Evolutionary conservation across 1,140 invertebrate species (phyloP), one percentile per base, ranked within the genome.

Genomic region (Araneus ventricosus): DNA sequence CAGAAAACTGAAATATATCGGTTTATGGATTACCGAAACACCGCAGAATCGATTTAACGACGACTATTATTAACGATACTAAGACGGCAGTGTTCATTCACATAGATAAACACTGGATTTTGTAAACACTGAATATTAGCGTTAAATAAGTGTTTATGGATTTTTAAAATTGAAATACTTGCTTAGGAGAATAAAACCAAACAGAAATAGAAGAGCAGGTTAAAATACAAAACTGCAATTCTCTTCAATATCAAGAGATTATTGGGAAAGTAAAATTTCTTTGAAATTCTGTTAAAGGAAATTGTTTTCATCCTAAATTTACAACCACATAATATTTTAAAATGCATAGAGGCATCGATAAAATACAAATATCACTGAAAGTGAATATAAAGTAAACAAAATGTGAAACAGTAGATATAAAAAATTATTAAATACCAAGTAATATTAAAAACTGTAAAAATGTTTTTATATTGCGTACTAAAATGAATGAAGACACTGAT

Each of bases 11-110:
- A 75, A 75, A 75, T 75, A 5, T 37, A 75, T 75, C 34, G 70
- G 70, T 37, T 75, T 75, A 75, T 75, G 30, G 70, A 75, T 75
- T 75, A 75, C 30, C 70, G 20, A 75, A 75, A 75, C 20, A 75
- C 34, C 20, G 3, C 27, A 34, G 6, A 37, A 75, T 75, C 70
- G 70, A 75, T 34, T 20, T 75, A 34, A 20, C 30, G 17, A 75
- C 30, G 30, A 20, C 4, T 37, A 34, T 67, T 67, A 67, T 67
- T 67, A 67, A 67, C 63, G 63, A 75, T 75, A 75, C 70, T 34
- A 75, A 75, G 34, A 75, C 30, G 30, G 10, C 20, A 22, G 24
- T 37, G 17, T 75, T 37, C 20, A 75, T 22, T 75, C 27, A 20
- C 27, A 37, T 14, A 34, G 30, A 75, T 37, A 34, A 75, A 75